phyloP scores from a whole-genome alignment of 2,113 vertebrate genomes.

The Gnathonemus echidnorhynchus region DNA sequence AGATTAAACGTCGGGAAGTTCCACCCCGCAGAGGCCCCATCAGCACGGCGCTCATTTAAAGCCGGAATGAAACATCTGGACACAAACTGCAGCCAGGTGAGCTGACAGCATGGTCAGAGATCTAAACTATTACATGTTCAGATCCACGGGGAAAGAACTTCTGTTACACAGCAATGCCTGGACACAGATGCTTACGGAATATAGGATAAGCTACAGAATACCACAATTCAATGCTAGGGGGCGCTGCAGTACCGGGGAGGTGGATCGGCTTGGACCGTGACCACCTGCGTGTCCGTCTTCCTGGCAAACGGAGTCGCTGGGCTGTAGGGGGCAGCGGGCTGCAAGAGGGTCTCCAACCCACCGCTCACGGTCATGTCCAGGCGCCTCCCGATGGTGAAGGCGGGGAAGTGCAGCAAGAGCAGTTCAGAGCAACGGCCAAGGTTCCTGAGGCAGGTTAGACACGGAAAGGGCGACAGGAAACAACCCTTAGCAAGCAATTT shows the following conservation, averaged over 20 bases:
- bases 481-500: not conserved
- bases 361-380: slow-evolving; percentile 67
- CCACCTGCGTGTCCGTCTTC: slow-evolving; percentile 26
- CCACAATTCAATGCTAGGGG: not conserved
- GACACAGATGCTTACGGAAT: not conserved
- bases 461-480: not conserved
- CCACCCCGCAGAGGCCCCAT: not conserved
- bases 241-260: slow-evolving; percentile 20
- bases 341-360: slow-evolving; percentile 65
- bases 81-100: not conserved
- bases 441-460: slow-evolving; percentile 52
- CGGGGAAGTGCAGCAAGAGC: slow-evolving; percentile 76
- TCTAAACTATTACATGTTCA: not conserved
- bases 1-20: not conserved
- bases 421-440: slow-evolving; percentile 75
- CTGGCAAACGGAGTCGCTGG: not conserved
- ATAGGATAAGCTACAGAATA: not conserved
- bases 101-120: not conserved
- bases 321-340: slow-evolving; percentile 47
- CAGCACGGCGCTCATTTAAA: not conserved
- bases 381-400: slow-evolving; percentile 72
- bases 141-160: not conserved
- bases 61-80: not conserved
- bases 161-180: not conserved
- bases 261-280: slow-evolving; percentile 46